Base-by-base conservation (phyloP, 2,113 vertebrate genomes). In the Pogonocichla stellata region DNA sequence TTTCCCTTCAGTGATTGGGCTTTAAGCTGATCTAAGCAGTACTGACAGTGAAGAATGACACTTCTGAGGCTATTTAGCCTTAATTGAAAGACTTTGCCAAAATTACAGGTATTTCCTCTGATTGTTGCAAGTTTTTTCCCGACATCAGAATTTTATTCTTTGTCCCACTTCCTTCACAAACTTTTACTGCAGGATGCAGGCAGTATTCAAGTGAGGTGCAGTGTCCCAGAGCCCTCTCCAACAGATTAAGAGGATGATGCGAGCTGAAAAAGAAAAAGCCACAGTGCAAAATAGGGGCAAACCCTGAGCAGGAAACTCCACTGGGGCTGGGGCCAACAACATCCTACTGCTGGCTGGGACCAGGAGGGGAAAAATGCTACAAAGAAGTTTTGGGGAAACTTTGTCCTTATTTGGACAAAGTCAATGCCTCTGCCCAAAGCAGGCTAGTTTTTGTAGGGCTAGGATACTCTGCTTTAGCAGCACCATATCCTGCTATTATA, bases 121-220 rank as follows among this genome's bases (percentile, higher is more conserved):
- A 96, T 96, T 96, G 95, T 95, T 87, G 73, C 12, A 56, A 56
- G 4, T 45, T 86, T 78, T 79, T 95, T 54, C 86, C 47, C 73
- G 80, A 74, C 61, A 60, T 25, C 48, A 95, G 57, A 89, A 88
- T 83, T 88, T 92, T 84, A 19, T 88, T 86, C 88, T 95, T 93
- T 90, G 88, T 95, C 65, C 60, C 43, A 67, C 61, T 96, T 97
- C 94, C 96, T 86, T 73, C 60, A 16, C 48, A 86, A 36, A 43
- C 25, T 89, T 93, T 86, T 93, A 92, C 64, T 96, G 80, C 95
- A 97, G 90, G 94, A 95, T 97, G 88, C 92, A 95, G 95, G 83
- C 94, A 86, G 62, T 45, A 65, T 50, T 60, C 69, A 50, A 85
- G 45, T 65, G 78, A 90, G 71, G 22, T 86, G 71, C 47, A 85